Evolutionary conservation across 2,113 vertebrate species (phyloP).

Genomic region (Azemiops feae): DNA sequence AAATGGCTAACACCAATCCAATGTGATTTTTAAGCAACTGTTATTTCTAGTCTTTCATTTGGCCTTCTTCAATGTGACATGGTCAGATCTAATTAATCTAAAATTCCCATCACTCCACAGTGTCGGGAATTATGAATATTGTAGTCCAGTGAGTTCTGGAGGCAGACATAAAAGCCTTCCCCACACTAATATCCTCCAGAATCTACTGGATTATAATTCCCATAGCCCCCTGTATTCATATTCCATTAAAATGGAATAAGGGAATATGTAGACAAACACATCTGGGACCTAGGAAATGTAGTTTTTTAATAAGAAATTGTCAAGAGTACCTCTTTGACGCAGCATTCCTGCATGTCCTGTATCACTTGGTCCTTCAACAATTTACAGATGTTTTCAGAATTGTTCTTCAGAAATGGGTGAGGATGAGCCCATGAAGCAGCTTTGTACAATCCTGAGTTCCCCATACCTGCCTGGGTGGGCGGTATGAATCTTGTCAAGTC

Average conservation of each 20-base stretch:
- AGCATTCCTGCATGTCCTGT: neutral
- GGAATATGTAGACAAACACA: neutral
- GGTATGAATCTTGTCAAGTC: conserved; percentile 53
- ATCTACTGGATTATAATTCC: neutral
- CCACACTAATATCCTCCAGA: neutral
- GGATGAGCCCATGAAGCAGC: conserved; percentile 45
- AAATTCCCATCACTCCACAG: neutral
- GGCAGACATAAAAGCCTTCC: neutral
- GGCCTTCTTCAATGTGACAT: neutral
- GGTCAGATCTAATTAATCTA: neutral
- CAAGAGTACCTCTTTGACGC: neutral
- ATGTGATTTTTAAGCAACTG: neutral
- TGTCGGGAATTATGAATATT: neutral
- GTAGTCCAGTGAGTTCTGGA: neutral
- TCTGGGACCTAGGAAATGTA: neutral
- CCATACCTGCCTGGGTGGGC: neutral
- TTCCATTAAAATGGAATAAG: neutral
- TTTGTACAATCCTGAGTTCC: conserved; percentile 22
- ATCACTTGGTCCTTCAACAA: conserved; percentile 68
- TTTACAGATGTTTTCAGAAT: conserved; percentile 76
- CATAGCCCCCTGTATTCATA: neutral
- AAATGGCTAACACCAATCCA: neutral
- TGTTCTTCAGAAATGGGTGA: conserved; percentile 41
- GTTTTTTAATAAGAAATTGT: neutral
- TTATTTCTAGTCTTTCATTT: neutral